phyloP scores from a whole-genome alignment of 2,888 invertebrate species.

The Acanthosepion pharaonis region DNA sequence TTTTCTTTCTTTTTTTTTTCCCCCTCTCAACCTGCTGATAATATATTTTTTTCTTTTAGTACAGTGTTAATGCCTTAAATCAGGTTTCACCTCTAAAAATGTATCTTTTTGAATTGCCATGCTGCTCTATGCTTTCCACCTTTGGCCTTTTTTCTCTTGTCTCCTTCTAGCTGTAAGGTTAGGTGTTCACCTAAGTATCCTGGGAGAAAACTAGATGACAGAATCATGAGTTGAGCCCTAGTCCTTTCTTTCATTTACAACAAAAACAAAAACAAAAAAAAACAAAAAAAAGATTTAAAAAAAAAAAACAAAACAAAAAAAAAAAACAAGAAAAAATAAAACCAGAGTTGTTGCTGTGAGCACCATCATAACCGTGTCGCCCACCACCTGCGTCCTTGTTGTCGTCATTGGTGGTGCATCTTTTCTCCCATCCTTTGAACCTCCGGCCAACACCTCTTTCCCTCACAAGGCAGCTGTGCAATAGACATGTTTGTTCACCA shows the following conservation, averaged over 20 bases:
- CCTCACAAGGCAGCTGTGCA: conserved; percentile 33
- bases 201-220: conserved; percentile 33
- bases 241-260: conserved; percentile 33
- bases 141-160: neutral
- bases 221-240: conserved; percentile 33
- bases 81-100: neutral
- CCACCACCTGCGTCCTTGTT: neutral
- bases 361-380: conserved; percentile 33
- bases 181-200: conserved; percentile 1
- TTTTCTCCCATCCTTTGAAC: conserved; percentile 13
- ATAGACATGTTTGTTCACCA: conserved; percentile 33
- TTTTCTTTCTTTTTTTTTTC: neutral
- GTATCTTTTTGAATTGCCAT: neutral
- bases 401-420: conserved; percentile 11
- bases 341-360: conserved; percentile 33
- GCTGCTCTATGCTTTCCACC: neutral
- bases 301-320: too few species aligned
- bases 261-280: neutral
- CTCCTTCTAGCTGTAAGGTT: neutral
- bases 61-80: conserved; percentile 33
- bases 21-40: neutral
- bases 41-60: neutral
- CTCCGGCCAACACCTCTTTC: conserved; percentile 33
- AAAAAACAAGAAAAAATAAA: conserved; percentile 15
- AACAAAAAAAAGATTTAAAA: neutral